phyloP scores from a whole-genome alignment of 2,797 vertebrate genomes.

The Siniperca undulata region DNA sequence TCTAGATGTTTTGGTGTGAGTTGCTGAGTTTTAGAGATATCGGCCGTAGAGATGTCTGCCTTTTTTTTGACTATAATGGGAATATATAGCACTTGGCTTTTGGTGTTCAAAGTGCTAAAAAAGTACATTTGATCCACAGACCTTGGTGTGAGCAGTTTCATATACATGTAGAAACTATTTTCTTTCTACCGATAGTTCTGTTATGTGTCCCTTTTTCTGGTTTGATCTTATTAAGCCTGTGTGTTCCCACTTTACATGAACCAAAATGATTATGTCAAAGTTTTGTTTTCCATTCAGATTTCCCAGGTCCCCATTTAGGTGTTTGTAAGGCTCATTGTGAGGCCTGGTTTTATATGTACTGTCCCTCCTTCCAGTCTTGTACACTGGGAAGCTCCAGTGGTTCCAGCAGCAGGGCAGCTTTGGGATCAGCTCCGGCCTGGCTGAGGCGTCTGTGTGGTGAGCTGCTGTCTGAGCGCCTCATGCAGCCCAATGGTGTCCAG shows the following conservation, averaged over 20 bases:
- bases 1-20: no score
- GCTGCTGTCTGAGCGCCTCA: conserved; percentile 92
- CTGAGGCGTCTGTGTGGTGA: conserved; percentile 91
- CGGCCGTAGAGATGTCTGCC: no score
- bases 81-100: no score
- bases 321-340: neutral
- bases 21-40: no score
- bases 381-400: conserved; percentile 21
- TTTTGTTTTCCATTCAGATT: neutral
- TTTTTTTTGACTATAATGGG: no score
- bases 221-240: neutral
- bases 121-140: no score
- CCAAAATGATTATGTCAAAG: neutral
- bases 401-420: conserved; percentile 46
- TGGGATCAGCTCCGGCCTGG: conserved; percentile 86
- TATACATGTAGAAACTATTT: no score
- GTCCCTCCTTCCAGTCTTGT: conserved; percentile 50
- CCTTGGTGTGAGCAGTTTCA: no score
- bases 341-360: neutral
- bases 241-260: neutral
- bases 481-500: conserved; percentile 90
- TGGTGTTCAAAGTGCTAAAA: no score
- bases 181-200: no score
- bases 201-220: neutral
- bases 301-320: neutral